Base-by-base conservation (phyloP, 1,140 invertebrate genomes). In the Xylocopa sonorina region DNA sequence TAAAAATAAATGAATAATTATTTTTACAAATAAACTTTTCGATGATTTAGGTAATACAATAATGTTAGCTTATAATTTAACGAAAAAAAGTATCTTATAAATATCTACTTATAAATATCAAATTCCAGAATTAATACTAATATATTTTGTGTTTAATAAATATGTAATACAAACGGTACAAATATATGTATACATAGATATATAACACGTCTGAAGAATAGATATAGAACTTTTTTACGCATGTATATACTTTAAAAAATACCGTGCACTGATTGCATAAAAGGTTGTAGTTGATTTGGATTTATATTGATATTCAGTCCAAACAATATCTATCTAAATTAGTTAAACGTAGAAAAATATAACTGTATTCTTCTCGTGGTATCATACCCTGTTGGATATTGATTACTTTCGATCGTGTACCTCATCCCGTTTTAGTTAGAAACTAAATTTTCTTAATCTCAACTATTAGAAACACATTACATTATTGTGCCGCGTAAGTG, bases 261-360 rank as follows among this genome's bases (percentile, higher is more conserved):
- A 73, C n/a, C 10, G 71, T 73, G 71, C 71, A 51, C 29, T 38
- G 38, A 12, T 73, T 60, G n/a, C 57, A 62, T 62, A 38, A 24
- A n/a, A 62, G 50, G 27, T 73, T n/a, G 50, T 21, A 27, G 10
- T 50, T 21, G 21, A 14, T 6, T 41, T n/a, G 12, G n/a, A n/a
- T n/a, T n/a, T 50, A 32, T 24, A 38, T 24, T 27, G n/a, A 12
- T 21, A 21, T 32, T 72, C 53, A 46, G 24, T 71, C 53, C 24
- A 57, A 57, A 57, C 7, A 0, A 46, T n/a, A n/a, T n/a, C n/a
- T n/a, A n/a, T n/a, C n/a, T n/a, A n/a, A n/a, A n/a, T n/a, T n/a
- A n/a, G n/a, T n/a, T n/a, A n/a, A n/a, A n/a, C n/a, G n/a, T n/a
- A n/a, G n/a, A n/a, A n/a, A n/a, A n/a, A n/a, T n/a, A n/a, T n/a